phyloP scores from a whole-genome alignment of 2,888 invertebrate species.

The Sipha maydis region DNA sequence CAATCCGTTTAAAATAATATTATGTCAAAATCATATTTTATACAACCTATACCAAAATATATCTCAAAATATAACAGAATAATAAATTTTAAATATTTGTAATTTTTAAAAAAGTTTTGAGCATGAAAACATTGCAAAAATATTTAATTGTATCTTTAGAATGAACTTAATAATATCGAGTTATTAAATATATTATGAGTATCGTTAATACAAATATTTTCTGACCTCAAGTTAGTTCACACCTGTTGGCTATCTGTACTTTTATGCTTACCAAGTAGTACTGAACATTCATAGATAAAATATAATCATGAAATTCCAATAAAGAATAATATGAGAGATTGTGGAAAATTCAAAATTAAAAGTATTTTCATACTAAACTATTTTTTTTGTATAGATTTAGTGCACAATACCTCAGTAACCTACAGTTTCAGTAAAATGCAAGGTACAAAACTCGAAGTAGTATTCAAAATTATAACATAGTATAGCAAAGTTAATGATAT shows the following conservation, averaged over 20 bases:
- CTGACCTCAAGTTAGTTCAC: background rate
- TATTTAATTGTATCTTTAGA: constrained; percentile 33
- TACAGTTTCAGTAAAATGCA: background rate
- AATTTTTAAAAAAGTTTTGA: constrained; percentile 14
- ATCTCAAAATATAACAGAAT: background rate
- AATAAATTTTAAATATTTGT: constrained; percentile 32
- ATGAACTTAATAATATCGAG: background rate
- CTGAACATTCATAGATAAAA: too few relatives aligned
- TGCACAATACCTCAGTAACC: too few relatives aligned
- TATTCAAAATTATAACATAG: background rate
- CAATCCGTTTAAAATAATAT: background rate
- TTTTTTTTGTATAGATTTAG: too few relatives aligned
- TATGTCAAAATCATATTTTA: background rate
- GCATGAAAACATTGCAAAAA: background rate
- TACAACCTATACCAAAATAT: background rate
- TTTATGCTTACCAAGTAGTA: background rate
- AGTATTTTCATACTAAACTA: too few relatives aligned
- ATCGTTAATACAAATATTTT: background rate
- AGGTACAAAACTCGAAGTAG: background rate
- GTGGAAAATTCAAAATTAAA: too few relatives aligned
- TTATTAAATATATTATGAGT: constrained; percentile 6
- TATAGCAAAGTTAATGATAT: background rate
- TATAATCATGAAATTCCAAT: background rate
- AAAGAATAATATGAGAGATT: too few relatives aligned
- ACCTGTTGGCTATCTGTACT: background rate